These are phyloP conservation scores for Malthinus flaveolus DNA, from an alignment of 2,888 invertebrate species.

Conservation along the genomic window DNA sequence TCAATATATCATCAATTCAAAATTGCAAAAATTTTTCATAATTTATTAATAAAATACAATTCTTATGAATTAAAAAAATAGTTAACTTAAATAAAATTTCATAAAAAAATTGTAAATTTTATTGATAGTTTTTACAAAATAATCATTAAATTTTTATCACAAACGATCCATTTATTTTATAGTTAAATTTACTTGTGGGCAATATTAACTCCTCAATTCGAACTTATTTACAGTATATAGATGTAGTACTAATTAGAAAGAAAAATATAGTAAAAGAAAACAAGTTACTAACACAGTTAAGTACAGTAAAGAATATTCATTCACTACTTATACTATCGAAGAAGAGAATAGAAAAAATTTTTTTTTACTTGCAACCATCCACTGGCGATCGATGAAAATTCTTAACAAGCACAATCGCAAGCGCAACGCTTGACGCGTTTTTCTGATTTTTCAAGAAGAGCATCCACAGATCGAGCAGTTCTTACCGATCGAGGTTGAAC, in stretches of 20 bases:
- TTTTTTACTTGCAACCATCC: neutral
- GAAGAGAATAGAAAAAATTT: neutral
- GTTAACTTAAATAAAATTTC: neutral
- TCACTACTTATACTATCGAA: neutral
- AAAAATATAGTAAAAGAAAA: neutral
- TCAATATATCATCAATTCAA: too few species aligned
- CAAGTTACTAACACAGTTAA: neutral
- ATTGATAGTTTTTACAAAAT: slow-evolving; percentile 26
- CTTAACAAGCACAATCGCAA: slow-evolving; percentile 72
- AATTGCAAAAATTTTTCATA: too few species aligned
- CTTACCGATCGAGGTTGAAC: slow-evolving; percentile 76
- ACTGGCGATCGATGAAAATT: slow-evolving; percentile 6
- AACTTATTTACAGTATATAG: slow-evolving; percentile 21
- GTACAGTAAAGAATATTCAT: too few species aligned
- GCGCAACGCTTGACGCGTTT: slow-evolving; percentile 76
- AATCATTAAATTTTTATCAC: slow-evolving; percentile 24
- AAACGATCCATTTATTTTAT: slow-evolving; percentile 18
- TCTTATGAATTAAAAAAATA: neutral
- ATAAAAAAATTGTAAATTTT: slow-evolving; percentile 17
- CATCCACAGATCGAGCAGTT: slow-evolving; percentile 42
- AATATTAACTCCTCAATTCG: slow-evolving; percentile 10
- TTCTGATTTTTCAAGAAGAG: slow-evolving; percentile 56
- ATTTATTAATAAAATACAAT: neutral
- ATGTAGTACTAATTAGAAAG: neutral
- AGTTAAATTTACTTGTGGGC: slow-evolving; percentile 8